phyloP scores from a whole-genome alignment of 2,797 vertebrate genomes.

The Simalia tracyae region DNA sequence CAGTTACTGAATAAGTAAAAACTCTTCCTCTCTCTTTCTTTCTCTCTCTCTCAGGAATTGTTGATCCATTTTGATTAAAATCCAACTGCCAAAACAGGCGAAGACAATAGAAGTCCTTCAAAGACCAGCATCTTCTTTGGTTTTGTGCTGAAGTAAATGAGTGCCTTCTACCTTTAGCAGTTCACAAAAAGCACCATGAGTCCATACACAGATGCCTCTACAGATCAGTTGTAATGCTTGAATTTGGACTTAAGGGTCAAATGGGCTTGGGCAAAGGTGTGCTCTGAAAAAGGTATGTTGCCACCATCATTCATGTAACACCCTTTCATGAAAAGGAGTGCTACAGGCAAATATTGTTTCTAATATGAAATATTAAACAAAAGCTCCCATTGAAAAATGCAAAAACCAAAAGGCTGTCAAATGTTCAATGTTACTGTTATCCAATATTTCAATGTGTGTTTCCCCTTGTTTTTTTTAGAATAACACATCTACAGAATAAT shows the following conservation, averaged over 20 bases:
- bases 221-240: conserved; percentile 17
- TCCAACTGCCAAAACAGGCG: conserved; percentile 19
- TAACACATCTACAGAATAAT: conserved; percentile 9
- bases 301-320: not conserved
- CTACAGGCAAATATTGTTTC: not conserved
- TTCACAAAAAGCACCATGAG: conserved; percentile 38
- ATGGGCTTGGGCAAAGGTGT: not conserved
- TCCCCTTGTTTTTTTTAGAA: conserved; percentile 28
- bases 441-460: conserved; percentile 2
- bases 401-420: not conserved
- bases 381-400: not conserved
- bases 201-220: conserved; percentile 52
- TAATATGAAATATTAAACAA: conserved; percentile 25
- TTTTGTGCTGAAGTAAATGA: conserved; percentile 52
- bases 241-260: conserved; percentile 41
- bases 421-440: conserved; percentile 35
- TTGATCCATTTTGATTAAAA: conserved; percentile 66
- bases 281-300: not conserved
- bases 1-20: conserved; percentile 21
- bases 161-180: conserved; percentile 62
- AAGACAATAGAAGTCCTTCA: conserved; percentile 40
- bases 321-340: conserved; percentile 4
- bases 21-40: conserved; percentile 19
- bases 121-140: conserved; percentile 52
- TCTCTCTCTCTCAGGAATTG: conserved; percentile 56